Base-by-base conservation (phyloP, 2,888 invertebrate genomes). In the Biston betularia region DNA sequence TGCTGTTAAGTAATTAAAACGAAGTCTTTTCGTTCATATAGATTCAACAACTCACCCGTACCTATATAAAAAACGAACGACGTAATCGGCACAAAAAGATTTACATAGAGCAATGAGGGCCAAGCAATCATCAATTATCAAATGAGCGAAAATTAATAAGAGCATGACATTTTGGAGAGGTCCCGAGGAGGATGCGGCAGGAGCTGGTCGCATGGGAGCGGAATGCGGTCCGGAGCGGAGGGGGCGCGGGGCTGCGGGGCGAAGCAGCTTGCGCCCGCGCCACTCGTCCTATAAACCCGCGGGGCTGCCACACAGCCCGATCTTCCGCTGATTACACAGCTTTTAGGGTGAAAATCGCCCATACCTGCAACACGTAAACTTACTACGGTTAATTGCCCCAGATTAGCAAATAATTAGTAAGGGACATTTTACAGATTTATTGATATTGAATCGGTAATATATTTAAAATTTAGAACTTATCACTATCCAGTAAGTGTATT, bases 151-250 rank as follows among this genome's bases (percentile, higher is more conserved):
- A 80, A 82, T 85, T 86, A 88, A 88, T 88, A 88, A 89, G 86
- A 89, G 88, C 87, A 87, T 85, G 87, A 89, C 86, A 88, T 90
- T 92, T 92, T 84, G 88, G 90, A 82, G 86, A 87, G 86, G 84
- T 88, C 87, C 89, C 86, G 88, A 77, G 83, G 84, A 86, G 85
- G 85, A 84, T 84, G 82, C 59, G 63, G 69, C 85, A 85, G 88
- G 86, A 87, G 82, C 87, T 87, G 87, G 92, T 89, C 91, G 92
- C 90, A 90, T 93, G 93, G 93, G 93, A 93, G 93, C 87, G 93
- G 93, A 93, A 93, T 93, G 93, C 90, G 90, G 93, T 93, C 88
- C 89, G 85, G 86, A 88, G 80, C 80, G 84, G 81, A 77, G 75
- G 38, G n/a, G 52, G 52, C 6, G 15, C 0, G n/a, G 40, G 75